These are phyloP conservation scores for Coregonus sp. DNA, from an alignment of 2,797 vertebrate genomes.

Conservation along the genomic window DNA sequence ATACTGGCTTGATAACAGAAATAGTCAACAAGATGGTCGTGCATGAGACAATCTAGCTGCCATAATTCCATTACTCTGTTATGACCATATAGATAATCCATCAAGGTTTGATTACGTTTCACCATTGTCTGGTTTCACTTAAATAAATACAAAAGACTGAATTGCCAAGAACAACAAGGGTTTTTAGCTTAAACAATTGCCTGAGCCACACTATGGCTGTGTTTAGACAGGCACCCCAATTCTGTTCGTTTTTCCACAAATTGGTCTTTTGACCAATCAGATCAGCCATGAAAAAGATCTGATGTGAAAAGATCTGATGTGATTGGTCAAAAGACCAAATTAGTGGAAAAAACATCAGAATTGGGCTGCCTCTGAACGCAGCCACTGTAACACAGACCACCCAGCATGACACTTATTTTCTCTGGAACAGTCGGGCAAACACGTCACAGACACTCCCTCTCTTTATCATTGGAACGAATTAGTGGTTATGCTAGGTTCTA, in stretches of 20 bases:
- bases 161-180: constrained; percentile 7
- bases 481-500: background rate
- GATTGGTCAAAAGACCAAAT: too few relatives aligned
- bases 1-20: constrained; percentile 26
- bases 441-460: background rate
- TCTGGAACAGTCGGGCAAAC: background rate
- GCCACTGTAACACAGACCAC: background rate
- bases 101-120: constrained; percentile 39
- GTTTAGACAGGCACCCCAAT: too few relatives aligned
- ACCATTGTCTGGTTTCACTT: constrained; percentile 52
- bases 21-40: constrained; percentile 16
- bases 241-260: too few relatives aligned
- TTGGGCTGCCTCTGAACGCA: too few relatives aligned
- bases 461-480: background rate
- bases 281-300: too few relatives aligned
- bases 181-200: background rate
- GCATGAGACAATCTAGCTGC: constrained; percentile 32
- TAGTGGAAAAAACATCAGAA: too few relatives aligned
- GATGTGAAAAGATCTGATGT: too few relatives aligned
- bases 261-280: too few relatives aligned
- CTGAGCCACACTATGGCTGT: background rate
- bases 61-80: constrained; percentile 16
- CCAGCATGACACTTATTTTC: background rate
- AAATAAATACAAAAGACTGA: constrained; percentile 26
- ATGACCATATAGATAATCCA: constrained; percentile 17